Base-by-base conservation (phyloP, 2,113 vertebrate genomes). In the Eublepharis macularius region DNA sequence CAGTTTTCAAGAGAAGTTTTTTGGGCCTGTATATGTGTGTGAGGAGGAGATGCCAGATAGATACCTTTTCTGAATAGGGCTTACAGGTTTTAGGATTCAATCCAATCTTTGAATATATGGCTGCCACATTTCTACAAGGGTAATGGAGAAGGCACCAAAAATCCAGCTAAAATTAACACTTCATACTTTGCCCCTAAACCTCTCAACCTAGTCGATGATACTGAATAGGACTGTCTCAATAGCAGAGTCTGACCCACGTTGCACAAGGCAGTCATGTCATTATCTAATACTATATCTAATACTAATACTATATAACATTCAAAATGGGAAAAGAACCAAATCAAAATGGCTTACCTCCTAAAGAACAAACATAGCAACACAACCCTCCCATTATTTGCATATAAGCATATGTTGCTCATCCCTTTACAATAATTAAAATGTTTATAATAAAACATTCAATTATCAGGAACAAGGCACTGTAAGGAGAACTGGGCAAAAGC, bases 401-500 rank as follows among this genome's bases (percentile, higher is more conserved):
- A 26, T 32, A 72, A 72, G 47, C 24, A 32, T 12, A 36, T 24
- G 29, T 81, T 57, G 39, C 36, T 47, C 39, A 49, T 14, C 21
- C 54, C 17, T 81, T 17, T 83, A 49, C 29, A 93, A 82, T 54
- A 77, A 87, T n/a, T 76, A 81, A 68, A 84, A 17, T 34, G 7
- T 72, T 49, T 65, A 36, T 79, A 84, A 72, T 73, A 57, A 82
- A 79, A 79, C 26, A 24, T 24, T 54, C 39, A 84, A 81, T 84
- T 86, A 83, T 78, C 83, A 7, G 47, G 60, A 92, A 83, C 49
- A 78, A 74, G 80, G 57, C 70, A 73, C 14, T 65, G 83, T 63
- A 75, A 80, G 29, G 87, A 72, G 91, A 95, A 91, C 88, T 85
- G 76, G 76, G 32, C 26, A 85, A 63, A 93, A 92, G 87, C 84